Base-by-base conservation (phyloP, 1,140 invertebrate genomes). In the Ladona fulva region DNA sequence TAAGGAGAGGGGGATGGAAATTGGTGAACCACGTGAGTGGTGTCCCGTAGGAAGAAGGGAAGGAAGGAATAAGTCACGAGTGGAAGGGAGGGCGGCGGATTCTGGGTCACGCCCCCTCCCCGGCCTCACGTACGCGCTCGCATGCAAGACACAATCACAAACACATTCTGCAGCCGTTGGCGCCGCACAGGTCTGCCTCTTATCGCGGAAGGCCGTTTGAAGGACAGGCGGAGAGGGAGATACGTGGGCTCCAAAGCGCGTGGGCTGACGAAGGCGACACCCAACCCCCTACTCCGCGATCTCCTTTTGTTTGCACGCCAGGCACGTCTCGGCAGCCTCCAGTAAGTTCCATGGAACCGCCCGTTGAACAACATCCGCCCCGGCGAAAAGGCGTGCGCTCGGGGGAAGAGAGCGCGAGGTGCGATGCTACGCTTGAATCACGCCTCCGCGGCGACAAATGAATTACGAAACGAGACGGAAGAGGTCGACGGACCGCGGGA, bases 201-300 rank as follows among this genome's bases (percentile, higher is more conserved):
- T 66, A 66, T 66, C 52, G 52, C 52, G 52, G 52, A 66, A 66
- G 52, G 52, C 52, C 52, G 52, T 66, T 66, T 66, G 52, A 66
- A 66, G 52, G 52, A 66, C 52, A 66, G 19, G n/a, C n/a, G n/a
- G 44, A 52, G 44, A 52, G 52, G 14, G n/a, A 66, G 29, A 37
- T 37, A 37, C 29, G 29, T 37, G 29, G 29, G 52, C 52, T 66
- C n/a, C 3, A 22, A 66, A 66, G 52, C 52, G n/a, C 52, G 52
- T 66, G 52, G 52, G 52, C 52, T 19, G 52, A 66, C 44, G 44
- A n/a, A 19, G 44, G 52, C 3, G 52, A 66, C 52, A 66, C 52
- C 44, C 44, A 52, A 52, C 44, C 10, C 52, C 52, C 52, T 12
- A 19, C 52, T 5, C 52, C 52, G 52, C 52, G 29, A 37, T 66